phyloP scores from a whole-genome alignment of 1,140 invertebrate genomes.

The Maniola jurtina region DNA sequence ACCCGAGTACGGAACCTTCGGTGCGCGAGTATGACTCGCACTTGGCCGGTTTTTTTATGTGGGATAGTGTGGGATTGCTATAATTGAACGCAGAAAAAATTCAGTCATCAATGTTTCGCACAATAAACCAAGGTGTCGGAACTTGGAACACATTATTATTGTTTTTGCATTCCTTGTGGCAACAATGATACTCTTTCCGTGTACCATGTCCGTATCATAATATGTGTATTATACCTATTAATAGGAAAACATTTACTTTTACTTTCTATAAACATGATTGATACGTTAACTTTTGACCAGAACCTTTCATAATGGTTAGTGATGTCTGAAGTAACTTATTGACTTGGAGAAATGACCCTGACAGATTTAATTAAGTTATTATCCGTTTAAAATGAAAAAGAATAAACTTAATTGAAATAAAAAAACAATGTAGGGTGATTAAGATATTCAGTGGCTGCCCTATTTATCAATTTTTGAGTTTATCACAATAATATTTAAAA shows the following conservation, averaged over 20 bases:
- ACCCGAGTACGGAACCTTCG: no score
- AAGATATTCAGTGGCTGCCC: no score
- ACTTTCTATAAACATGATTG: slow-evolving; percentile 1
- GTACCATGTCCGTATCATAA: slow-evolving; percentile 12
- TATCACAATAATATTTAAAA: no score
- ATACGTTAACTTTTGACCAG: not conserved
- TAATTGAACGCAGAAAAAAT: not conserved
- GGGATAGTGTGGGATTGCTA: not conserved
- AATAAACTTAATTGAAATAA: no score
- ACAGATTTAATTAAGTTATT: no score
- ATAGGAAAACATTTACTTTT: not conserved
- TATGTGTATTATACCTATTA: not conserved
- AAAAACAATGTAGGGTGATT: no score
- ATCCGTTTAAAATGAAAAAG: no score
- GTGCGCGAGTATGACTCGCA: no score
- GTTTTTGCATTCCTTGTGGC: slow-evolving; percentile 5
- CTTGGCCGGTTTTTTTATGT: no score
- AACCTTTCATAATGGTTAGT: not conserved
- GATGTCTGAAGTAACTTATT: no score
- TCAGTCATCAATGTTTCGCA: slow-evolving; percentile 1
- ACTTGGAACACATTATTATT: slow-evolving; percentile 4
- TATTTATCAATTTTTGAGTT: no score
- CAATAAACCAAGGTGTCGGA: slow-evolving; percentile 14
- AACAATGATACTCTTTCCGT: slow-evolving; percentile 4
- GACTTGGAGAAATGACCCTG: no score